phyloP scores from a whole-genome alignment of 2,888 invertebrate genomes.

The Diaperis boleti region DNA sequence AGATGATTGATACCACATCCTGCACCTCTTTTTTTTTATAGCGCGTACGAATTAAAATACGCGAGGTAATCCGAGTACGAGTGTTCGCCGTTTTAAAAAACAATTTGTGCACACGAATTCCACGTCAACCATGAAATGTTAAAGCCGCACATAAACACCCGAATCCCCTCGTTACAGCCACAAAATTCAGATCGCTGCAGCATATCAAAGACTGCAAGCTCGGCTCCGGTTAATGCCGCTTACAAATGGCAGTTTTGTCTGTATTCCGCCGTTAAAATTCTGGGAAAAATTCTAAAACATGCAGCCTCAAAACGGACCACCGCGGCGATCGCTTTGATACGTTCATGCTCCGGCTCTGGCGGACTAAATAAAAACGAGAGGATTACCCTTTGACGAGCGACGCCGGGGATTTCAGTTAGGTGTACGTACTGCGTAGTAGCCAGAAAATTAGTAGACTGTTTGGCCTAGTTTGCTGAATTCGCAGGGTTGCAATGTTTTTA shows the following conservation, averaged over 20 bases:
- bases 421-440: too few species aligned
- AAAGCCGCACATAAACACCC: background rate
- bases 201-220: background rate
- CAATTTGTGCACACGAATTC: background rate
- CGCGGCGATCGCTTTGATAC: background rate
- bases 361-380: background rate
- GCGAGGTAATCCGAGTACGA: slow-evolving; percentile 11
- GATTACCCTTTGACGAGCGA: background rate
- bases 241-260: background rate
- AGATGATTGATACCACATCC: too few species aligned
- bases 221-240: background rate
- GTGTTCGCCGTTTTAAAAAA: slow-evolving; percentile 16
- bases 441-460: too few species aligned
- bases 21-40: slow-evolving; percentile 28
- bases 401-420: background rate
- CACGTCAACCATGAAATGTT: slow-evolving; percentile 2
- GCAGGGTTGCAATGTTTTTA: too few species aligned
- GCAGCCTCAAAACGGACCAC: background rate
- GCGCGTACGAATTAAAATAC: slow-evolving; percentile 27
- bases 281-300: too few species aligned
- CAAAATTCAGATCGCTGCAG: background rate
- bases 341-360: too few species aligned
- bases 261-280: background rate
- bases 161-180: background rate
- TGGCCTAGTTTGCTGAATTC: too few species aligned